These are phyloP conservation scores for Himalopsyche kuldschensis DNA, from an alignment of 2,888 invertebrate genomes.

Conservation along the genomic window DNA sequence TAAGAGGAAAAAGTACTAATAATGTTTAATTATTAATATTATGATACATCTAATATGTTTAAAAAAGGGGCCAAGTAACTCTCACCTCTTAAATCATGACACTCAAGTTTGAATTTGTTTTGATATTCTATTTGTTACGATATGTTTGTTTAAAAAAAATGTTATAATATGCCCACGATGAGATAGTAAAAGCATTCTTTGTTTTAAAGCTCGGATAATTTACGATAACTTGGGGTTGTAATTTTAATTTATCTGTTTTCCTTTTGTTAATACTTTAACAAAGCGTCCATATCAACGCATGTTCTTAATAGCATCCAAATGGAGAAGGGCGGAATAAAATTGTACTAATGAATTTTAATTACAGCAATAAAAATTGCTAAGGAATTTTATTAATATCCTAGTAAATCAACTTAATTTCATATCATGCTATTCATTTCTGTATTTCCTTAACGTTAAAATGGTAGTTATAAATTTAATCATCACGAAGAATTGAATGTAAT, in stretches of 20 bases:
- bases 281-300: background rate
- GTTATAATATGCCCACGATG: no score
- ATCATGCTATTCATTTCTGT: background rate
- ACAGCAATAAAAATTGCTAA: background rate
- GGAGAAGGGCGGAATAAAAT: background rate
- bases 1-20: no score
- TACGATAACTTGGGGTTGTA: background rate
- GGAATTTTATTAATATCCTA: background rate
- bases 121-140: no score
- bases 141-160: no score
- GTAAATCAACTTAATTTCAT: background rate
- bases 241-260: background rate
- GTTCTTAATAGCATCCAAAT: background rate
- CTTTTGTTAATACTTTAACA: background rate
- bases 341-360: background rate
- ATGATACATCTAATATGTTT: no score
- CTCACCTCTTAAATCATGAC: no score
- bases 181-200: background rate
- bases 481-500: no score
- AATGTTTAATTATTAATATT: no score
- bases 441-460: background rate
- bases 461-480: background rate
- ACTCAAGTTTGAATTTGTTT: no score
- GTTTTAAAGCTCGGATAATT: background rate
- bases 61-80: no score